Evolutionary conservation across 2,888 invertebrate species (phyloP), one percentile per base, ranked within the genome.

Genomic region (Tetragnatha montana): DNA sequence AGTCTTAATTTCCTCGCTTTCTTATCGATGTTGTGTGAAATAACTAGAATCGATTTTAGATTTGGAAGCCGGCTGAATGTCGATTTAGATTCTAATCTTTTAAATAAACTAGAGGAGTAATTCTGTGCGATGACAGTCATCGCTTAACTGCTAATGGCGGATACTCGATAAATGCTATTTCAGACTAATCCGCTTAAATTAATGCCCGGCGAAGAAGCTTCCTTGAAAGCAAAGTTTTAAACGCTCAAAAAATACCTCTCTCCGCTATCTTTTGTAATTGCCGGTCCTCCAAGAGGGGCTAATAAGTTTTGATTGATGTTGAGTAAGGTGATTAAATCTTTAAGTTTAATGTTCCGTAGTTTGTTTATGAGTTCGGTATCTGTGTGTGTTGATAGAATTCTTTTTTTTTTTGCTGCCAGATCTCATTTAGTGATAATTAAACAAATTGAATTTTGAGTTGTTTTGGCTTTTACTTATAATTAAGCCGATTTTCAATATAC

Each of bases 21-120:
- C 82, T 82, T 74, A 82, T 74, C 82, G 60, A 22, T 74, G 60
- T 50, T 22, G 60, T 17, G 74, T 70, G 50, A 51, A 70, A 71
- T 81, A 81, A 81, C 82, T 82, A 60, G 73, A 82, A 82, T 82
- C 71, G 82, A 82, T 82, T 82, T 82, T 82, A 51, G 35, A 73
- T 73, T 82, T 82, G 73, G 73, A n/a, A 73, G 51, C 60, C 74
- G 71, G 74, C 22, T 22, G 51, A 21, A 19, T 78, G 78, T 85
- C 85, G 69, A 85, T 85, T 85, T 78, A 85, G 76, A 85, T 85
- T 76, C 78, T 85, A 85, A 85, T 85, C 85, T 85, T 78, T 78
- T 76, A 85, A 85, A 85, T 85, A 85, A 85, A 85, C 85, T 78
- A 49, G 70, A 68, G 70, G 19, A 70, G 70, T 78, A 85, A 85